Conservation (phyloP, 2,888 invertebrate species). For the Pristionchus exspectatus region DNA sequence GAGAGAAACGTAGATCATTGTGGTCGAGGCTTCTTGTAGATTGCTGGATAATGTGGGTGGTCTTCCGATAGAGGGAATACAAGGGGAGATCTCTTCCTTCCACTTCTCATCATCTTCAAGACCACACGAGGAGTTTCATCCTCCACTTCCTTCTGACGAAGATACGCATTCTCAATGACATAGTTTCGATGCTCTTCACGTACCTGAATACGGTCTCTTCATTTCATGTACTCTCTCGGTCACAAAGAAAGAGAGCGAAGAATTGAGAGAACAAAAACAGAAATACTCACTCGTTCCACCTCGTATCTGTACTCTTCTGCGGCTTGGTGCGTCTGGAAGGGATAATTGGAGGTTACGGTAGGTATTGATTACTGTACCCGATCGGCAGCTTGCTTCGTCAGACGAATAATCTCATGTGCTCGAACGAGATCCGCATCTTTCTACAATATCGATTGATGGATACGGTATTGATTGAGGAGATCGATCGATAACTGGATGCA, state of each 20-base stretch:
- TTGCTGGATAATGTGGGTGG: conserved; percentile 20
- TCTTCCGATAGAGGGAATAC: background rate
- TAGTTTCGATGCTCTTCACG: conserved; percentile 50
- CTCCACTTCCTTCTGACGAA: conserved; percentile 27
- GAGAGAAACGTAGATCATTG: background rate
- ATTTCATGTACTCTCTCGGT: background rate
- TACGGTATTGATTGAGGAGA: background rate
- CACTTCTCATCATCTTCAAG: conserved; percentile 38
- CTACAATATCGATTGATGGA: conserved; percentile 21
- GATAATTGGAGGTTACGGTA: conserved; percentile 9
- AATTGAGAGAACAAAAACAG: background rate
- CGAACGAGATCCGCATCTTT: conserved; percentile 49
- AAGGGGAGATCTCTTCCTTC: conserved; percentile 19
- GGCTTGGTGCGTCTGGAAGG: background rate
- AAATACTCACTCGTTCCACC: background rate
- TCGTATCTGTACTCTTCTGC: conserved; percentile 33
- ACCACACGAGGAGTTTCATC: conserved; percentile 32
- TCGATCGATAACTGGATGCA: background rate
- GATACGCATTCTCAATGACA: conserved; percentile 12
- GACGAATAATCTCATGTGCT: background rate
- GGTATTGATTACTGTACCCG: background rate
- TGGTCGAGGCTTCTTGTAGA: background rate
- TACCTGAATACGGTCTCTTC: background rate
- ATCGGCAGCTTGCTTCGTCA: background rate
- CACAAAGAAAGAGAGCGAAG: background rate